Percentiles rank a stretch among this genome's conserved stretches.
Evolutionary conservation across 2,113 vertebrate species (phyloP).

Genomic region (Emydura subglobosa): DNA sequence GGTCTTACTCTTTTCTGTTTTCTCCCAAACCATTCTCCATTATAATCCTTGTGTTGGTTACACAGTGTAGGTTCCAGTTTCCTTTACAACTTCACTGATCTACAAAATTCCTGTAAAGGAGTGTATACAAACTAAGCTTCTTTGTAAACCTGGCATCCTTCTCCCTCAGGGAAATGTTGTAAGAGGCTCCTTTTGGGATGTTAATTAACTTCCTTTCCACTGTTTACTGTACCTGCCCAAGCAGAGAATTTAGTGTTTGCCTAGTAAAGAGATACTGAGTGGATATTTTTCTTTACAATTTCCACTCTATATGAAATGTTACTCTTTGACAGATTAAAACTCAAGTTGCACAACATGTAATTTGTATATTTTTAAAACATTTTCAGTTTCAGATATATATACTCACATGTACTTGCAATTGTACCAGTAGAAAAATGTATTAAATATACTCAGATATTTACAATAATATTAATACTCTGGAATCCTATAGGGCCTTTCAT

Average conservation of each 20-base stretch:
- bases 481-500: not conserved
- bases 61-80: not conserved
- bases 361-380: not conserved
- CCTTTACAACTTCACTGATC: not conserved
- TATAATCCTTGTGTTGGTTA: not conserved
- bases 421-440: not conserved
- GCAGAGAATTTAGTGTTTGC: conserved; percentile 40
- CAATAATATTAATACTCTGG: not conserved
- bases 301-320: not conserved
- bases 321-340: not conserved
- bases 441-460: not conserved
- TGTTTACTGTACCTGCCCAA: conserved; percentile 62
- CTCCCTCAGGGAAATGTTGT: conserved; percentile 40
- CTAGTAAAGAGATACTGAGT: not conserved
- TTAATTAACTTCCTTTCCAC: conserved; percentile 71
- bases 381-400: not conserved
- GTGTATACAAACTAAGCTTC: conserved; percentile 52
- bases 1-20: not conserved
- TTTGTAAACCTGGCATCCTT: conserved; percentile 61
- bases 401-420: not conserved
- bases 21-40: not conserved
- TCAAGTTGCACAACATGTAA: not conserved
- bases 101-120: conserved; percentile 37
- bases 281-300: not conserved
- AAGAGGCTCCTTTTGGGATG: conserved; percentile 63